Conservation (phyloP, 2,113 vertebrate species). For the Naja naja region DNA sequence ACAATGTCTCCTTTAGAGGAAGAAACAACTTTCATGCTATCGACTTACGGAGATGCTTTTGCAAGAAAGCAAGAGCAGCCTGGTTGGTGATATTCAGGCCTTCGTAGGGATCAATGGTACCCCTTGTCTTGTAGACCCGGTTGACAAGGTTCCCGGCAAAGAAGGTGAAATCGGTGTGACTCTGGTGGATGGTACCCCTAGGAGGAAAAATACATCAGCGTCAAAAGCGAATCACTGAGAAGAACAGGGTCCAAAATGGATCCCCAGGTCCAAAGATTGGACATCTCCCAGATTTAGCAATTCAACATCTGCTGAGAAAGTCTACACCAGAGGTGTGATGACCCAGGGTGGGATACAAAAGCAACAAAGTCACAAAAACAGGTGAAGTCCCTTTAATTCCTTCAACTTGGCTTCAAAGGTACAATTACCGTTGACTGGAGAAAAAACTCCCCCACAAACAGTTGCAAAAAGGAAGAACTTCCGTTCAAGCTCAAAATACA, state of each 20-base stretch:
- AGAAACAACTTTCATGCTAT: neutral
- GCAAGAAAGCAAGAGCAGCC: slow-evolving; percentile 74
- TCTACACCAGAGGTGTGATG: neutral
- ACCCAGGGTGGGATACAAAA: too few species aligned
- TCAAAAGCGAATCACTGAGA: neutral
- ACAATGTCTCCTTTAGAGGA: neutral
- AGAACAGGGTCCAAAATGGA: neutral
- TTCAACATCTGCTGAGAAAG: neutral
- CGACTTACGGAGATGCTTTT: slow-evolving; percentile 71
- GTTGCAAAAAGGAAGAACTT: too few species aligned
- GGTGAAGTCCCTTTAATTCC: too few species aligned
- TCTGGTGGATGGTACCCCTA: slow-evolving; percentile 71
- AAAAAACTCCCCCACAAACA: too few species aligned
- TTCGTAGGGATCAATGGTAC: slow-evolving; percentile 63
- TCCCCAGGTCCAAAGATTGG: too few species aligned
- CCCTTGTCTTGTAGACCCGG: slow-evolving; percentile 50
- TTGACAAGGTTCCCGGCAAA: slow-evolving; percentile 48
- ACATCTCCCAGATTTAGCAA: neutral
- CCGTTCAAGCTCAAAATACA: too few species aligned
- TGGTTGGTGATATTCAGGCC: slow-evolving; percentile 60
- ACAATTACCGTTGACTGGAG: too few species aligned
- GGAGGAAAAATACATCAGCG: neutral
- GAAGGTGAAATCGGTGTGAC: slow-evolving; percentile 72
- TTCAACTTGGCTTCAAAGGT: too few species aligned
- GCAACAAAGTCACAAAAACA: too few species aligned